These are phyloP conservation scores for Mamestra brassicae DNA, from an alignment of 2,888 invertebrate species.

Conservation along the genomic window DNA sequence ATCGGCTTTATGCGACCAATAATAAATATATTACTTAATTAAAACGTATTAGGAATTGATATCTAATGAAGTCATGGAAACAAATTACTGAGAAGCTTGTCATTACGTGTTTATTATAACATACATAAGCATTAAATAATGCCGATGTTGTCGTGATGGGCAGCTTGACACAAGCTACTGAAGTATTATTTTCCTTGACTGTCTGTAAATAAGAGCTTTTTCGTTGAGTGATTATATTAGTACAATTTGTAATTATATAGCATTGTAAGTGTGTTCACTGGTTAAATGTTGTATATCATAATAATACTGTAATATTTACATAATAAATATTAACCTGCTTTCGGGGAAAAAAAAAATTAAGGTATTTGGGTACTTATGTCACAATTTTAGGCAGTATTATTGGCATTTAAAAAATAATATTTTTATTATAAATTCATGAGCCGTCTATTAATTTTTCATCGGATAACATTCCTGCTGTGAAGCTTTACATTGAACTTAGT, in stretches of 20 bases:
- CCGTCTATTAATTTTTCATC: conserved; percentile 3
- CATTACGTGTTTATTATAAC: background rate
- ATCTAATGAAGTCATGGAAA: conserved; percentile 26
- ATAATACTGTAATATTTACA: conserved; percentile 38
- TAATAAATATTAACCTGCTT: conserved; percentile 32
- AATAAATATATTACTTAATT: conserved; percentile 38
- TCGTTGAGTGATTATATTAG: conserved; percentile 63
- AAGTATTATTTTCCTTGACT: background rate
- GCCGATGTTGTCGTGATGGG: background rate
- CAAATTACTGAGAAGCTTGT: conserved; percentile 23
- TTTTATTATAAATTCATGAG: conserved; percentile 28
- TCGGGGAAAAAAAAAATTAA: conserved; percentile 9
- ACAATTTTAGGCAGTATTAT: conserved; percentile 49
- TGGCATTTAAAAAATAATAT: conserved; percentile 17
- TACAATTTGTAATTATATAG: conserved; percentile 67
- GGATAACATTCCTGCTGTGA: conserved; percentile 36
- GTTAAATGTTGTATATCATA: conserved; percentile 44
- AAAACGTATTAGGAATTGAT: conserved; percentile 55
- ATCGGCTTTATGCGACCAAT: conserved; percentile 45
- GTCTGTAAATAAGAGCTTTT: conserved; percentile 46
- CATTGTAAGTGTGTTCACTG: conserved; percentile 45
- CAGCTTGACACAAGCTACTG: background rate
- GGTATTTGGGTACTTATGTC: conserved; percentile 18
- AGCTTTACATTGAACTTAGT: conserved; percentile 39
- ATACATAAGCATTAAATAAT: background rate